phyloP scores from a whole-genome alignment of 2,888 invertebrate genomes.

The Zonitis immaculata region DNA sequence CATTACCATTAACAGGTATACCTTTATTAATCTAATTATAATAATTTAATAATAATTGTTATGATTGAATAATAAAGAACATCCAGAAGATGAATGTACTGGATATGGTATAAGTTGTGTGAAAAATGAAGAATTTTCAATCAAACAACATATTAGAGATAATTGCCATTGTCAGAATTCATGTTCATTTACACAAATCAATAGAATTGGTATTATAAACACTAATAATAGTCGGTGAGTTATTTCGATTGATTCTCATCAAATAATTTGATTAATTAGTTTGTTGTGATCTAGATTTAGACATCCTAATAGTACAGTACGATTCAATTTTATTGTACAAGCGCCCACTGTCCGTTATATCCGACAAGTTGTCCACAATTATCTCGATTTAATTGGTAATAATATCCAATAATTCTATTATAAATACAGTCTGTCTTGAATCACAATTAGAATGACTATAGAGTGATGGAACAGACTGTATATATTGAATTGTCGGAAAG shows the following conservation, averaged over 20 bases:
- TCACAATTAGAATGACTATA: too few species aligned
- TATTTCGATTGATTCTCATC: too few species aligned
- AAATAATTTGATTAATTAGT: not conserved
- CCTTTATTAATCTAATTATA: not conserved
- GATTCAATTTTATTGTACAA: constrained; percentile 15
- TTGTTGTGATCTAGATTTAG: not conserved
- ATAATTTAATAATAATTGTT: not conserved
- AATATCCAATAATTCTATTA: not conserved
- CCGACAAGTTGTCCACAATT: constrained; percentile 15
- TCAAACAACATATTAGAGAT: not conserved
- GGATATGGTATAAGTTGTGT: not conserved
- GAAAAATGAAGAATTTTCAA: not conserved
- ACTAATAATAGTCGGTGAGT: too few species aligned
- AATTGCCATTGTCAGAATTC: not conserved
- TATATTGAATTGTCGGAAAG: too few species aligned
- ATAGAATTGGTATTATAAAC: not conserved
- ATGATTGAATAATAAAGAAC: not conserved
- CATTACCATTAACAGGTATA: constrained; percentile 8
- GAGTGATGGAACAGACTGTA: too few species aligned
- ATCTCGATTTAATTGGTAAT: constrained; percentile 18
- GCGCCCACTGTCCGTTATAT: constrained; percentile 17
- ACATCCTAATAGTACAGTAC: constrained; percentile 1
- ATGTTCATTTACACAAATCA: not conserved
- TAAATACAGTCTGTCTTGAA: too few species aligned
- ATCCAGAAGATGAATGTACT: not conserved